Evolutionary conservation across 2,797 vertebrate species (phyloP), one percentile per base, ranked within the genome.

Genomic region (Periophthalmus magnuspinnatus): DNA sequence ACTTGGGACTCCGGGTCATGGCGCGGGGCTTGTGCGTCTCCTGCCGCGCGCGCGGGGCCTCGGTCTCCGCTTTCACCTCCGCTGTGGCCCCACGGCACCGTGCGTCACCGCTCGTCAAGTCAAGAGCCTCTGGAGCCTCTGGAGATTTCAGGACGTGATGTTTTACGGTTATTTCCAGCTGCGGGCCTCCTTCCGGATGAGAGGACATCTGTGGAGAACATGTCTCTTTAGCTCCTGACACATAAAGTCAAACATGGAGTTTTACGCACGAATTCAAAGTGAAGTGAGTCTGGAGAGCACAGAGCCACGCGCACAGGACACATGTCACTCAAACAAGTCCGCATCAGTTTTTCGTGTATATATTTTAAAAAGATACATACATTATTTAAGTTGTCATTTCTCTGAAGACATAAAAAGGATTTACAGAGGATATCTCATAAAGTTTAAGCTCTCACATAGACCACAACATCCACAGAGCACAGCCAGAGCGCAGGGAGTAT

Each of bases 1-100:
- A 91, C 84, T 92, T 91, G 24, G 90, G 91, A 60, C 90, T 92
- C 5, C 90, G 90, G 78, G 74, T 84, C 79, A 89, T 81, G 68
- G 85, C 88, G 72, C 89, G 85, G 0, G 75, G 67, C 28, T 67
- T 79, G 36, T 79, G 82, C 74, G 75, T 83, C 52, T 71, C 78
- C 58, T 64, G 72, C 72, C 80, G 83, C 0, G 80, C 52, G 45
- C 70, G 63, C 71, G 10, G 55, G 24, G 64, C 28, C 68, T 2
- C 73, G 72, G 54, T 60, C 17, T 56, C 68, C 41, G 6, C 61
- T 63, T 63, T 63, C 6, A 16, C 61, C 69, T 74, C 72, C 33
- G 33, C 68, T 55, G 28, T 24, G 78, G 69, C 56, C 68, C 69
- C 79, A 56, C 47, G 66, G 63, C 67, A 65, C 62, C 36, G 77